Evolutionary conservation across 2,888 invertebrate genomes (phyloP), one percentile per base, ranked within the genome.

Genomic region (Drosophila monieri): DNA sequence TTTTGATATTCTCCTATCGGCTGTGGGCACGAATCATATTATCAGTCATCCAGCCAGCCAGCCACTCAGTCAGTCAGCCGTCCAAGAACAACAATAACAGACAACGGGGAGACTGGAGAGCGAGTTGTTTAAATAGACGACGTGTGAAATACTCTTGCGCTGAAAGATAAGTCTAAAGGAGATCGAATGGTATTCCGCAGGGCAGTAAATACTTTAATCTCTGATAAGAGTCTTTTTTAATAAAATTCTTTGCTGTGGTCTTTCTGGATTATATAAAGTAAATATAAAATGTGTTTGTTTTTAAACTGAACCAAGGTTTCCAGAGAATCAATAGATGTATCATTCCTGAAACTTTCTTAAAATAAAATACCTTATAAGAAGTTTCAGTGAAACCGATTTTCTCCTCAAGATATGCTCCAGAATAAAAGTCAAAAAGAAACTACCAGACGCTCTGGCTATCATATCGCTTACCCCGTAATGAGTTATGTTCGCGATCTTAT

Each of bases 401-500:
- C n/a, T 14, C 35, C 35, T 35, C 35, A n/a, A 35, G 35, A 35
- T 35, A 35, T 35, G n/a, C 35, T 35, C 35, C 35, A 35, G 35
- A 35, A 35, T 35, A 14, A 35, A 35, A 35, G 35, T 35, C n/a
- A 25, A 55, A 46, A 54, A 46, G 27, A 25, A 27, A 23, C 55
- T 25, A 48, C 32, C 54, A 14, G 23, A 65, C 39, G 10, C 10
- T 10, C 9, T 8, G 39, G 60, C 62, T 67, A 66, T 80, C 80
- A 80, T 80, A 85, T 81, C 81, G 75, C 67, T 67, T 69, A 43
- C 43, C 35, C 74, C 61, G 77, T 85, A 85, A 85, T 88, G 85
- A 85, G 85, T 85, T 83, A 88, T 88, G 85, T 85, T 80, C 73
- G 68, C 83, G 88, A 88, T 85, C 88, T 85, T 85, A 85, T 85